Base-by-base conservation (phyloP, 1,140 invertebrate genomes). In the Caenorhabditis remanei region DNA sequence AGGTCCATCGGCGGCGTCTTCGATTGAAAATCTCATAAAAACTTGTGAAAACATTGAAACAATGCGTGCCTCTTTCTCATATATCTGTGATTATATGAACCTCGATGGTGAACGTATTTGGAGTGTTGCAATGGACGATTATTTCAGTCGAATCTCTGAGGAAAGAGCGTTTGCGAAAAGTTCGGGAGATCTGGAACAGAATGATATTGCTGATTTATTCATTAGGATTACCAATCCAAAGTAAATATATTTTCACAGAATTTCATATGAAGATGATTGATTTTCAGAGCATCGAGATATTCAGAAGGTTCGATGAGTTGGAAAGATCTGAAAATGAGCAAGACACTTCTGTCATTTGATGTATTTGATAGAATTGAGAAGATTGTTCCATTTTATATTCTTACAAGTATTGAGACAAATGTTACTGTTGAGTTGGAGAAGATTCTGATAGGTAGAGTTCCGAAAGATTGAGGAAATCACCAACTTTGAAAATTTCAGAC, bases 11-110 rank as follows among this genome's bases (percentile, higher is more conserved):
- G 48, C 55, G 24, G 40, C 48, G 11, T 4, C 53, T 58, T 61
- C 71, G 3, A 43, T 79, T 7, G 83, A 61, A n/a, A 85, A n/a
- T 13, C 63, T 85, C 3, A 8, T 67, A 11, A 85, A 85, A 61
- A 83, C n/a, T 14, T 63, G 63, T 41, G 53, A 53, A 14, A 43
- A 32, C n/a, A 14, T 83, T 5, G 41, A 65, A 16, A 67, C 85
- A 13, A 24, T 87, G 40, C 85, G 67, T 8, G n/a, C 48, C 8
- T 65, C 71, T 5, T 87, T 87, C 55, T 53, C 83, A 4, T 87
- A 87, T 21, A 24, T 87, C 9, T 87, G 85, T 32, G 85, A 87
- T 48, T 67, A 87, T 46, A 53, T 87, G 56, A 67, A 53, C 40
- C 13, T 87, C 13, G 58, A 87, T 24, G 85, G 85, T 19, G 63